Base-by-base conservation (phyloP, 2,888 invertebrate genomes). In the Drosophila emarginata region DNA sequence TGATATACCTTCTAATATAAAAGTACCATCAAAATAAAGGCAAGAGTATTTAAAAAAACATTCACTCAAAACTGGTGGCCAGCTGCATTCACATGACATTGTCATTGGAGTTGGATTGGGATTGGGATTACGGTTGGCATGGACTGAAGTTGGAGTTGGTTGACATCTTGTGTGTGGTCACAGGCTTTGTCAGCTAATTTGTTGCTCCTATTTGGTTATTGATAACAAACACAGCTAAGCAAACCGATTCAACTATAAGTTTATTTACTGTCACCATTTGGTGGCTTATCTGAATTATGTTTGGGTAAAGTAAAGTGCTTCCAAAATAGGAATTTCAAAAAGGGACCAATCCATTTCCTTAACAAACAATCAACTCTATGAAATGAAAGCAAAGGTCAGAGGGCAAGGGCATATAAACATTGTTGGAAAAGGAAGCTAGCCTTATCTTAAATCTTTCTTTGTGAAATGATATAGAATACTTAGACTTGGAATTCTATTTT, bases 21-120 rank as follows among this genome's bases (percentile, higher is more conserved):
- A 18, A 11, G 12, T 11, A 9, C 45, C 11, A 4, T 45, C 4
- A 21, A 12, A 45, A 45, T 4, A 2, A 21, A 3, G 11, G 18
- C 11, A 21, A 45, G 45, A 11, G 7, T 21, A 21, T 12, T 4
- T 11, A 18, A 45, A 45, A 45, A 4, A 45, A 45, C 4, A n/a
- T 37, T 3, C 12, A 37, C 37, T n/a, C n/a, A 37, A 37, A n/a
- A 14, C 11, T 21, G 12, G 12, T n/a, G 37, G 7, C 14, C 54
- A 67, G 64, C 51, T 62, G 69, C 52, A 52, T 18, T 32, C 67
- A 53, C 23, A 11, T 57, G 39, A 15, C 53, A 54, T 54, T 32
- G 32, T 15, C 53, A 53, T 15, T 32, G 28, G 14, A 54, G 54
- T 54, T 15, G 7, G 14, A 21, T 6, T 45, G 45, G 18, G 18